Conservation (phyloP, 2,888 invertebrate species). For the Linhomoeus sp. region DNA sequence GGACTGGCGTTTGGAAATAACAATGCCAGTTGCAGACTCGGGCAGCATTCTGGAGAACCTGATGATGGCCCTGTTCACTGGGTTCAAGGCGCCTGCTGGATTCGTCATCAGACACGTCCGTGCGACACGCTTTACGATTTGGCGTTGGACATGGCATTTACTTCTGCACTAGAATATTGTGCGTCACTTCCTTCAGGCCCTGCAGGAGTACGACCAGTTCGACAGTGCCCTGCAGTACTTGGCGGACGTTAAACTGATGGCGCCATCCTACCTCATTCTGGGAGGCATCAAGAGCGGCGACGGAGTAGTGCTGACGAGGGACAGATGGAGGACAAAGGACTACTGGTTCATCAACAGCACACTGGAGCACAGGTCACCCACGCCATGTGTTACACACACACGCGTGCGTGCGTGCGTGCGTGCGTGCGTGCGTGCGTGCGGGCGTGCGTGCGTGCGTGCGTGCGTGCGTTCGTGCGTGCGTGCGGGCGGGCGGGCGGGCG, state of each 20-base stretch:
- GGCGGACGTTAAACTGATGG: constrained; percentile 21
- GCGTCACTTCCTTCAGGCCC: constrained; percentile 10
- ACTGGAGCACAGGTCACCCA: too few species aligned
- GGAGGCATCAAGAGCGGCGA: constrained; percentile 25
- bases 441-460: too few species aligned
- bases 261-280: constrained; percentile 28
- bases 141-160: too few species aligned
- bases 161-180: too few species aligned
- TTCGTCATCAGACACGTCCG: constrained; percentile 27
- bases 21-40: too few species aligned
- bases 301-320: constrained; percentile 29
- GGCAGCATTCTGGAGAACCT: constrained; percentile 23
- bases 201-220: constrained; percentile 15
- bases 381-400: too few species aligned
- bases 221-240: constrained; percentile 22
- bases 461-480: too few species aligned
- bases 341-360: constrained; percentile 9
- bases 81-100: constrained; percentile 20
- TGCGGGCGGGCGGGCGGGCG: too few species aligned
- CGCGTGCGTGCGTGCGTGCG: too few species aligned
- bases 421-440: too few species aligned
- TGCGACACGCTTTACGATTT: too few species aligned
- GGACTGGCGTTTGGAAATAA: too few species aligned
- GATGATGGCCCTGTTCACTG: constrained; percentile 23
- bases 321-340: constrained; percentile 14